phyloP scores from a whole-genome alignment of 2,113 vertebrate genomes.

The Crotalus horridus region DNA sequence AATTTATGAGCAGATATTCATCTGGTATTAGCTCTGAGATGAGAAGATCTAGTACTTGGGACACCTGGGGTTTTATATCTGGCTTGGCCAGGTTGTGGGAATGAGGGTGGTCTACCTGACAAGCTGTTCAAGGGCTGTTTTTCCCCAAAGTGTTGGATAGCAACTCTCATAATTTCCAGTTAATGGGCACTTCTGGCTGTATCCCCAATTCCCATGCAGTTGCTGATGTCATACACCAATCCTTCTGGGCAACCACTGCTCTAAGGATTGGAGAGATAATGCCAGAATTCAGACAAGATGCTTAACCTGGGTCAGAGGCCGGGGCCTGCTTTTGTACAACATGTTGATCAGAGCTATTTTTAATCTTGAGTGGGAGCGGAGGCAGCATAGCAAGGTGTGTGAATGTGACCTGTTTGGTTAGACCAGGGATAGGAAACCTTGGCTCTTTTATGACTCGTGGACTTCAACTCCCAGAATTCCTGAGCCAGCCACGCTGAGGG shows the following conservation, averaged over 20 bases:
- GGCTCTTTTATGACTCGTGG: no score
- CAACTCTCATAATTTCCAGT: neutral
- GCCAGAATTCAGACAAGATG: neutral
- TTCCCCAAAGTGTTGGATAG: neutral
- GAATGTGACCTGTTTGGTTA: neutral
- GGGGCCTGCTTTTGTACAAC: neutral
- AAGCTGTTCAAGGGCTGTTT: neutral
- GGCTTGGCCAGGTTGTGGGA: neutral
- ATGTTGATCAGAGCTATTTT: neutral
- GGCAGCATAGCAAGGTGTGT: neutral
- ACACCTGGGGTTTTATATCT: neutral
- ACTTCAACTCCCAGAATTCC: no score
- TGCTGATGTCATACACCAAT: neutral
- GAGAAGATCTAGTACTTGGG: neutral
- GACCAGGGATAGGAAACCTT: no score
- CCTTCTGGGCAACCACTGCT: neutral
- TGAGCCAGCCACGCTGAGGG: no score
- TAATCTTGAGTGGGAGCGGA: neutral
- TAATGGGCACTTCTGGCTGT: neutral
- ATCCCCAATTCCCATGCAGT: neutral
- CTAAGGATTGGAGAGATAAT: neutral
- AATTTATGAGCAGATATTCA: neutral
- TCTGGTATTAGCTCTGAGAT: neutral
- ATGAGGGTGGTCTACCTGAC: neutral
- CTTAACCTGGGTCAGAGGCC: neutral